Evolutionary conservation across 2,113 vertebrate genomes (phyloP).

Genomic region (Coreoperca whiteheadi): DNA sequence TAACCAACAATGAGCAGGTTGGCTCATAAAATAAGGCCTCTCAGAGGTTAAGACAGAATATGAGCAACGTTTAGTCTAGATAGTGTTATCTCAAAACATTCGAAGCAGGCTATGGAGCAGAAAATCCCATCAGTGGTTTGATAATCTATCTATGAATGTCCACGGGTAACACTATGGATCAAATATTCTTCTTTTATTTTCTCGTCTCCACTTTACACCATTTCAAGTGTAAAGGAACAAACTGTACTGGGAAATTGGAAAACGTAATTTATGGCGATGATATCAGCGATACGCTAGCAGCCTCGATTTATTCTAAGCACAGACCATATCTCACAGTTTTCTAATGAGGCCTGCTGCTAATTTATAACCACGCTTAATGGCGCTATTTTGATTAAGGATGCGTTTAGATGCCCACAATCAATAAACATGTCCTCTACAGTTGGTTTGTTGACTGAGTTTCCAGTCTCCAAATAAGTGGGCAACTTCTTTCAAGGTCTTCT

Average conservation of each 20-base stretch:
- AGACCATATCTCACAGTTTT: conserved; percentile 15
- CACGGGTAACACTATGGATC: background rate
- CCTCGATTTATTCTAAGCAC: conserved; percentile 23
- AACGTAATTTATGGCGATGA: background rate
- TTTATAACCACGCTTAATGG: background rate
- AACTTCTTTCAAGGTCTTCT: background rate
- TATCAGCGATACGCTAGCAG: conserved; percentile 11
- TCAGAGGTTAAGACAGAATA: background rate
- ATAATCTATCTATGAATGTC: background rate
- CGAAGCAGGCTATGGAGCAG: background rate
- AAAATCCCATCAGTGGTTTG: background rate
- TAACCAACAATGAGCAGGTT: background rate
- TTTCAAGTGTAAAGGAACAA: background rate
- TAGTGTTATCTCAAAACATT: background rate
- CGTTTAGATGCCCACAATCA: conserved; percentile 15
- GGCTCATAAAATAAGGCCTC: background rate
- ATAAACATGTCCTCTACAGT: background rate
- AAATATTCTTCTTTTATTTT: background rate
- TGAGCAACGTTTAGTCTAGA: background rate
- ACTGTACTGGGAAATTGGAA: background rate
- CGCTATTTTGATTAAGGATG: conserved; percentile 14
- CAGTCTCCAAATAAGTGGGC: background rate
- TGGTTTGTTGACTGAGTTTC: background rate
- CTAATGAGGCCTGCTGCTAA: conserved; percentile 31
- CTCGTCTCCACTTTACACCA: background rate